Base-by-base conservation (phyloP, 2,797 vertebrate genomes). In the Acanthiza pusilla region DNA sequence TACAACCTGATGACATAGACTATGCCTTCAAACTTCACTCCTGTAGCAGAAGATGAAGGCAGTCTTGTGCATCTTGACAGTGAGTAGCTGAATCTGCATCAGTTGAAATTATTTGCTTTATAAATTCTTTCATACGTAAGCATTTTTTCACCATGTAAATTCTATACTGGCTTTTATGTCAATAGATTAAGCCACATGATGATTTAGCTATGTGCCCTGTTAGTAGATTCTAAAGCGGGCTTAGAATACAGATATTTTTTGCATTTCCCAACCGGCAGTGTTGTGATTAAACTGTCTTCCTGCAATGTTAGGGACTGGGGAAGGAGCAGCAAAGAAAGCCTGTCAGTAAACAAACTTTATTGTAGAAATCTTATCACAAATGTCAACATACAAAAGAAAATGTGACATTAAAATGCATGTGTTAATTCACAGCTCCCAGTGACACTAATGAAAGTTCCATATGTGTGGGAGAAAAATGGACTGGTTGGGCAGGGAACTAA, bases 261-360 rank as follows among this genome's bases (percentile, higher is more conserved):
- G 42, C 55, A 57, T 78, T 96, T 97, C 34, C 51, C 48, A 90
- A 34, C 62, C 62, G 87, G 57, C 43, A 85, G 45, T 91, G 88
- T 90, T 96, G 93, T 17, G 95, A 96, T 96, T 97, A 96, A 97
- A 94, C 88, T 47, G 32, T 78, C 84, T 94, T 92, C 66, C 92
- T 85, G 81, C 89, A 93, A 42, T 94, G 62, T 80, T 96, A 81
- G 81, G 94, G 93, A 48, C 38, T 66, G 29, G 4, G 20, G 34
- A 89, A 89, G 68, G 40, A 66, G 34, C 16, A 63, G 40, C 67
- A 96, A 96, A 96, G 38, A 65, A 97, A 94, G 72, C 53, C 82
- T 89, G 86, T 77, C 78, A 91, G 78, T 96, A 96, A 97, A 96
- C 89, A 96, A 95, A 88, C 81, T 96, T 88, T 96, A 95, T 97